Conservation (phyloP, 1,140 invertebrate species). For the Diploscapter pachys region DNA sequence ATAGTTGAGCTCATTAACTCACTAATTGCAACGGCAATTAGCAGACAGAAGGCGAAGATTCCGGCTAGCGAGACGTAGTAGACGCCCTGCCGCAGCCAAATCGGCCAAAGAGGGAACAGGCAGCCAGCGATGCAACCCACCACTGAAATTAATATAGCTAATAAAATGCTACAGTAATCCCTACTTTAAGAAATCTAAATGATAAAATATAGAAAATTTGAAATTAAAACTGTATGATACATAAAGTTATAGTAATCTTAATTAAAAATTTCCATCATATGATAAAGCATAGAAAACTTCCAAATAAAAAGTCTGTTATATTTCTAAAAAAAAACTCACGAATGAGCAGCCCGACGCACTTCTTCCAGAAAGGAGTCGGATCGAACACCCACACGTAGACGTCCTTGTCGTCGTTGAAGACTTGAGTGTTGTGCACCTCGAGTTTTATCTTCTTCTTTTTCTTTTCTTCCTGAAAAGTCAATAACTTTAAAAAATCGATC, state of each 20-base stretch:
- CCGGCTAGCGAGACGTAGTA: slow-evolving; percentile 93
- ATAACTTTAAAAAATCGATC: too few relatives aligned
- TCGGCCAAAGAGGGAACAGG: slow-evolving; percentile 95
- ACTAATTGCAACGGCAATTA: slow-evolving; percentile 79
- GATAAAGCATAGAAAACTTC: not conserved
- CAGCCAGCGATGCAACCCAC: slow-evolving; percentile 90
- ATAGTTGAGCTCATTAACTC: slow-evolving; percentile 43
- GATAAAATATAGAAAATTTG: not conserved
- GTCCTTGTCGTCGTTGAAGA: slow-evolving; percentile 56
- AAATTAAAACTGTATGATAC: not conserved
- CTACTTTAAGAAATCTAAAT: not conserved
- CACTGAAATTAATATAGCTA: slow-evolving; percentile 63
- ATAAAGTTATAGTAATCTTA: not conserved
- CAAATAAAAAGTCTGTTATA: not conserved
- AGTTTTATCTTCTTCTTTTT: slow-evolving; percentile 58
- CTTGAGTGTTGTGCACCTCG: slow-evolving; percentile 45
- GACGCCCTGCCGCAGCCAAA: slow-evolving; percentile 83
- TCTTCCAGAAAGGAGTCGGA: slow-evolving; percentile 91
- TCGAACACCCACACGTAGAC: slow-evolving; percentile 99
- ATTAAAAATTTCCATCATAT: not conserved
- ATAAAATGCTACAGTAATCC: not conserved
- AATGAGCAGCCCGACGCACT: slow-evolving; percentile 83
- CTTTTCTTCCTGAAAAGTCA: slow-evolving; percentile 40
- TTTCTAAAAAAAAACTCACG: slow-evolving; percentile 53
- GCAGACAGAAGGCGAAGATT: slow-evolving; percentile 86